These are phyloP conservation scores for Alligator mississippiensis DNA, from an alignment of 2,113 vertebrate genomes.

Conservation along the genomic window DNA sequence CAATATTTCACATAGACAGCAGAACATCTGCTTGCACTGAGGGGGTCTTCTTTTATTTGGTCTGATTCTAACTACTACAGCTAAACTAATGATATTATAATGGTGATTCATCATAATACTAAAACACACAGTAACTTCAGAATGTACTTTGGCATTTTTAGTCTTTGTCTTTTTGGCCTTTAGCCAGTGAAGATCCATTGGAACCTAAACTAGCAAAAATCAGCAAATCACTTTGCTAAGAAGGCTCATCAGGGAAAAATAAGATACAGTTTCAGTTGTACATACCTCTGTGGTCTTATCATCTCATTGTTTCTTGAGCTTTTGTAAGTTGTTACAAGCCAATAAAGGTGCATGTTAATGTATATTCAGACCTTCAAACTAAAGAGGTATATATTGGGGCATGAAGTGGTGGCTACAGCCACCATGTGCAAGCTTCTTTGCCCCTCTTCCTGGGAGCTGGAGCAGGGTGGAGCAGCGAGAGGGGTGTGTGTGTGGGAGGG, in stretches of 20 bases:
- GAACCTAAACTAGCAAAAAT: neutral
- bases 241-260: neutral
- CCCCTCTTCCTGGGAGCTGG: too few relatives aligned
- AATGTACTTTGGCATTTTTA: neutral
- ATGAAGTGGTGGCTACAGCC: too few relatives aligned
- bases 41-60: neutral
- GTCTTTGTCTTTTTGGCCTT: neutral
- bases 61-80: neutral
- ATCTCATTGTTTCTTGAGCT: neutral
- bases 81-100: neutral
- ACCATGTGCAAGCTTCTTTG: too few relatives aligned
- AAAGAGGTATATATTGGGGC: neutral
- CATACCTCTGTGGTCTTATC: neutral
- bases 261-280: neutral
- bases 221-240: neutral
- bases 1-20: neutral
- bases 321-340: neutral
- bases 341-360: fast-evolving
- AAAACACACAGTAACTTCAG: neutral
- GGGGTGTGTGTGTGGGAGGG: too few relatives aligned
- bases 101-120: neutral
- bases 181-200: neutral
- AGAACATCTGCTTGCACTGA: neutral
- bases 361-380: fast-evolving
- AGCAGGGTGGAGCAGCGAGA: too few relatives aligned